Conservation (phyloP, 2,888 invertebrate species). For the Drymonia ruficornis region DNA sequence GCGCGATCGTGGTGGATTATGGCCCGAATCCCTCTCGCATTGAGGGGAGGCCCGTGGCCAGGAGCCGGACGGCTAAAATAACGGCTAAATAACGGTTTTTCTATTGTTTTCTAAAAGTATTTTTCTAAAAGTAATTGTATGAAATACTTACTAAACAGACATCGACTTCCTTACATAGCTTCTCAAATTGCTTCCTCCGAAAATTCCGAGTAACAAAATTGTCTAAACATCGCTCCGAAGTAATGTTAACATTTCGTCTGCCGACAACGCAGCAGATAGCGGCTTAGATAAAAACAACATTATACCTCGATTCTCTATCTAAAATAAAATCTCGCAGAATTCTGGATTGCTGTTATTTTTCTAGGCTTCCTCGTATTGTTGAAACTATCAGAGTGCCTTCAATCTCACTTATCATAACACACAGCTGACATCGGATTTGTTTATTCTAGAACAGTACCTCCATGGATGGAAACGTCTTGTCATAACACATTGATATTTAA, state of each 20-base stretch:
- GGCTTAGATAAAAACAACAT: slow-evolving; percentile 29
- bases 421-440: neutral
- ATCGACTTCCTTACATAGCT: too few species aligned
- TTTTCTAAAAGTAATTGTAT: too few species aligned
- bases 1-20: too few species aligned
- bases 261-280: slow-evolving; percentile 19
- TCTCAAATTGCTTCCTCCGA: neutral
- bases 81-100: too few species aligned
- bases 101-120: too few species aligned
- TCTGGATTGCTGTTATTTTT: slow-evolving; percentile 11
- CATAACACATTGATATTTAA: too few species aligned
- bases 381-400: neutral
- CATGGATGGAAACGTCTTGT: too few species aligned
- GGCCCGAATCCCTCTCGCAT: too few species aligned
- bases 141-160: too few species aligned
- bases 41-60: too few species aligned
- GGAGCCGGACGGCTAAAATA: too few species aligned
- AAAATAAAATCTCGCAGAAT: slow-evolving; percentile 31
- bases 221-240: slow-evolving; percentile 13
- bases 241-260: slow-evolving; percentile 23
- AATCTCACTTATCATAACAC: neutral
- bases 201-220: slow-evolving; percentile 5
- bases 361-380: slow-evolving; percentile 12
- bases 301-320: slow-evolving; percentile 28
- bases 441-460: too few species aligned